A percentile compares a stretch with the other conserved stretches of the same genome.
Evolutionary conservation across 2,797 vertebrate genomes (phyloP).

Genomic region (Artibeus jamaicensis): DNA sequence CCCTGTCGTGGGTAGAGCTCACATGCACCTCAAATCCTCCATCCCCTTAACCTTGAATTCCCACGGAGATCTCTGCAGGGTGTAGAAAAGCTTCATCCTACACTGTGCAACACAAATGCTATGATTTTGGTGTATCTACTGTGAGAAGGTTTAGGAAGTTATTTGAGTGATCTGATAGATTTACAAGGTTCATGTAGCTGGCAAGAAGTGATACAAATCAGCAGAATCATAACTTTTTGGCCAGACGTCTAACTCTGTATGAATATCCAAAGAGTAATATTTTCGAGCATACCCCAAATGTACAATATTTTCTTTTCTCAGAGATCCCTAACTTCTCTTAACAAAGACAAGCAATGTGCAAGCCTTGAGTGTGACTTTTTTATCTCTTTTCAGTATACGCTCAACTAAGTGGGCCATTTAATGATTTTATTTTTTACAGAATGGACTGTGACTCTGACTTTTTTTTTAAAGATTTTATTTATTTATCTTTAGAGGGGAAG

Average conservation of each 20-base stretch:
- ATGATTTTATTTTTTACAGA: neutral
- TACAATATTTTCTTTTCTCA: neutral
- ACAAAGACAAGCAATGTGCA: neutral
- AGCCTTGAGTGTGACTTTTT: neutral
- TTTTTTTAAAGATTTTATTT: too few relatives aligned
- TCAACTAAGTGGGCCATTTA: neutral
- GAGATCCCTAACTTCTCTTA: neutral
- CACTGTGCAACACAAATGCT: neutral
- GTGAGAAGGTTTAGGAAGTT: neutral
- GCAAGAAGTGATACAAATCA: neutral
- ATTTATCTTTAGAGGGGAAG: too few relatives aligned
- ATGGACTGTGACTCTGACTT: neutral
- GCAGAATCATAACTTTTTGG: neutral
- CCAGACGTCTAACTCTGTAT: neutral
- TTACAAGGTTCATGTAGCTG: neutral
- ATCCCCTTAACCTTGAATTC: neutral
- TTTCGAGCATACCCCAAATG: neutral
- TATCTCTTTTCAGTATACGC: neutral
- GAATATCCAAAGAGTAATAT: neutral
- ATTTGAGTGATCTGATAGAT: neutral
- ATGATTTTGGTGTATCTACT: neutral
- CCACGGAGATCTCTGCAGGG: neutral
- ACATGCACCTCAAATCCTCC: too few relatives aligned
- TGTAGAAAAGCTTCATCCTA: neutral
- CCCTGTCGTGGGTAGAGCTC: neutral